Evolutionary conservation across 2,113 vertebrate genomes (phyloP).

Genomic region (human): GRCh38 chr3:25229501-25230000

Average conservation of each 20-base stretch:
- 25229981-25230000: conserved; percentile 30
- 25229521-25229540: conserved; percentile 41
- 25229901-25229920: conserved; percentile 73
- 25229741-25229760: conserved; percentile 86
- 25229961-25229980: conserved; percentile 42
- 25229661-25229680: conserved; percentile 66
- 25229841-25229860: conserved; percentile 86
- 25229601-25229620: neutral
- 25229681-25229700: conserved; percentile 55
- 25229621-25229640: conserved; percentile 8
- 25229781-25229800: conserved; percentile 76
- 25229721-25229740: conserved; percentile 84
- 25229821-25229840: conserved; percentile 88
- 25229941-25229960: conserved; percentile 57
- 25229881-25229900: conserved; percentile 80
- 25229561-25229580: conserved; percentile 4
- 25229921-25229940: conserved; percentile 67
- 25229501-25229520: neutral
- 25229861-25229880: conserved; percentile 84
- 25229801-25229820: conserved; percentile 84
- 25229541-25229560: neutral
- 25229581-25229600: neutral
- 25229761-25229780: conserved; percentile 85
- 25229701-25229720: conserved; percentile 78
- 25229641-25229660: conserved; percentile 66